phyloP scores from a whole-genome alignment of 2,888 invertebrate genomes.

The Harpagoxenus sublaevis region DNA sequence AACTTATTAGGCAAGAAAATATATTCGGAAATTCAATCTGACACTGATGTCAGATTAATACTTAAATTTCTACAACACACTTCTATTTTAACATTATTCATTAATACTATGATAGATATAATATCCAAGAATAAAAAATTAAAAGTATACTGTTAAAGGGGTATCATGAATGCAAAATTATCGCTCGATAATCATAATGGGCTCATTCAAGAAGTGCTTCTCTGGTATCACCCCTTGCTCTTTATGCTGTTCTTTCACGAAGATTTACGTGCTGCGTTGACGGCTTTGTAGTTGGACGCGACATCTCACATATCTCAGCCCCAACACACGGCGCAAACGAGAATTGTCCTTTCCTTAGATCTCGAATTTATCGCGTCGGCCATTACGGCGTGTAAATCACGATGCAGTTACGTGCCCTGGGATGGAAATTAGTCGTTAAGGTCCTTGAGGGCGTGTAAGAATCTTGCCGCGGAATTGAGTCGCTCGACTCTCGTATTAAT shows the following conservation, averaged over 20 bases:
- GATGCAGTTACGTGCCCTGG: conserved; percentile 53
- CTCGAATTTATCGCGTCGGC: conserved; percentile 79
- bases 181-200: conserved; percentile 48
- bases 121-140: background rate
- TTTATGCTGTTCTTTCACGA: conserved; percentile 53
- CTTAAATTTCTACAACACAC: background rate
- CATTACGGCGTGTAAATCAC: conserved; percentile 78
- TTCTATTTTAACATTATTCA: background rate
- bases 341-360: conserved; percentile 77
- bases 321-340: conserved; percentile 66
- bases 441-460: conserved; percentile 34
- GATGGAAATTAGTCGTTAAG: conserved; percentile 74
- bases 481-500: conserved; percentile 38
- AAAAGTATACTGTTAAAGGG: background rate
- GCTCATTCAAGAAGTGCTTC: conserved; percentile 44
- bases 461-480: conserved; percentile 36
- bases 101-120: background rate
- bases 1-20: background rate
- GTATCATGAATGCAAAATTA: conserved; percentile 21
- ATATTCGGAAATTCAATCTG: background rate
- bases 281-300: conserved; percentile 81
- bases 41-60: background rate
- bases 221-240: conserved; percentile 56
- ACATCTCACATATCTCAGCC: conserved; percentile 75
- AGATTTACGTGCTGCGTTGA: conserved; percentile 81